Evolutionary conservation across 2,888 invertebrate genomes (phyloP), one percentile per base, ranked within the genome.

Genomic region (Zygogramma bicolorata): DNA sequence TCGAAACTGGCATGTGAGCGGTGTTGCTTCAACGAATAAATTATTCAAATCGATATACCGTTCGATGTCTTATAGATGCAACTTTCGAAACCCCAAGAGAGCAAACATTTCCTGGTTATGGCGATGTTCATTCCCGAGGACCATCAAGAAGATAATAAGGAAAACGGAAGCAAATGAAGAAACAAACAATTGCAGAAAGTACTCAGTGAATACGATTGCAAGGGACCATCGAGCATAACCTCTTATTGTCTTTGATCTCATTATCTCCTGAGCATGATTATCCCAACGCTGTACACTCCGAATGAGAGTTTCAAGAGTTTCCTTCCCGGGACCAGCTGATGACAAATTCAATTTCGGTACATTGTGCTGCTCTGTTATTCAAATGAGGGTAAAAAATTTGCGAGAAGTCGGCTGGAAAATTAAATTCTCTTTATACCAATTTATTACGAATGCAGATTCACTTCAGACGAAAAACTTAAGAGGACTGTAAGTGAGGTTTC

Each of bases 371-470:
- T 75, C 70, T 71, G 61, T 67, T 74, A 77, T 77, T 74, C 60
- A 77, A 74, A 77, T 74, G 69, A 65, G 49, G 65, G 70, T 75
- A 68, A 68, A 69, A 71, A 74, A 70, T 72, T 70, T 68, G 57
- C 34, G 68, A 53, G 65, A 71, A 75, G 69, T 73, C 73, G 59
- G 49, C 68, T 62, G 65, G 72, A 75, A 73, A 77, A 77, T 77
- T 77, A 70, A 74, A 74, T 65, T 71, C 49, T 65, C 68, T 68
- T 74, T 73, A 68, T 72, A 68, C 70, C 61, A 42, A 63, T 68
- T 72, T 74, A 72, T 71, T 68, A 72, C 70, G 68, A 62, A 68
- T 71, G 74, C 63, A 38, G 65, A 70, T 73, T 67, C 71, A 71
- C 69, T 63, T 62, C 31, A 31, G 46, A 40, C 46, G 53, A 65